Base-by-base conservation (phyloP, 2,888 invertebrate species). In the Cenopis cana region DNA sequence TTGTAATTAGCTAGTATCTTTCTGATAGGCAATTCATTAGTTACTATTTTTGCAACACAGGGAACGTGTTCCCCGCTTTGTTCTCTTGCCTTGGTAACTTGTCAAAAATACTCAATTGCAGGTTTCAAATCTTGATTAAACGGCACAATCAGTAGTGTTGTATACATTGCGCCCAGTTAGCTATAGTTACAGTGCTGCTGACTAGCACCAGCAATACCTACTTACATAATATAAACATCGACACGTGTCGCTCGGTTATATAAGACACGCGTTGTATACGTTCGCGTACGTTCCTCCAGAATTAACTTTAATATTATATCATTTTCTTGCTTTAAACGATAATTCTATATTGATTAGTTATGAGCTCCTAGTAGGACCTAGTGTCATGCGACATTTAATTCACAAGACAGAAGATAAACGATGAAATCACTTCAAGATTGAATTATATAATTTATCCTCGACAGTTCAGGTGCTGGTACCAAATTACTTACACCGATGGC, bases 141-240 rank as follows among this genome's bases (percentile, higher is more conserved):
- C 24, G 10, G 62, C 38, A 17, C 50, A 38, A 36, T 56, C 20
- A 49, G 24, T 46, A 20, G 41, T 52, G 29, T 62, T 49, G 62
- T 64, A 49, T 64, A 57, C 36, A 62, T 38, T 64, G 36, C 29
- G 49, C 50, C 56, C 56, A 50, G 57, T 60, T 59, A 74, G 81
- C 80, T 77, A 18, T 59, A 38, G 57, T 46, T 65, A 46, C 36
- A 41, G 24, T 24, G 24, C 24, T 61, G 56, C 64, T 72, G 65
- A 68, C 57, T 72, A 69, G 68, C 14, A 46, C 76, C 12, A 46
- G 46, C 46, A 14, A 46, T 78, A 82, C 75, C 78, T 78, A 77
- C 81, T 88, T 87, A 86, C 82, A 85, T 87, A 88, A 88, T 82
- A 85, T 85, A 87, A 86, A 88, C 85, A 87, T 74, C 76, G 82